Evolutionary conservation across 1,140 invertebrate genomes (phyloP).

Genomic region (Tetragnatha versicolor): DNA sequence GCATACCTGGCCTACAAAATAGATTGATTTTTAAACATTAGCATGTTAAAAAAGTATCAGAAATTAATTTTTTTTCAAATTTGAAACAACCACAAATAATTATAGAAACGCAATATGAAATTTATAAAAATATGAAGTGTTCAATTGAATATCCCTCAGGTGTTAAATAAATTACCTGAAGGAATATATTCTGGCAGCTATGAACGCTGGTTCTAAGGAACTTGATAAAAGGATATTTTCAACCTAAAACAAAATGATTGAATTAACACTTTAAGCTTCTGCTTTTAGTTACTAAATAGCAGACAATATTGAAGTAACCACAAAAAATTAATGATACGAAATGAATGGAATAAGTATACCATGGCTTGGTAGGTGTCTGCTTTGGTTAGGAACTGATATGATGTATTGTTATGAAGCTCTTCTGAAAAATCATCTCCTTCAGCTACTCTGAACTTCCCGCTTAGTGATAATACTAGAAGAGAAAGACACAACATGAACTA

Average conservation of each 20-base stretch:
- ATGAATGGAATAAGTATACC: too few relatives aligned
- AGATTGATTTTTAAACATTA: constrained; percentile 58
- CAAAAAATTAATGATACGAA: constrained; percentile 10
- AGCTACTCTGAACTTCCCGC: constrained; percentile 72
- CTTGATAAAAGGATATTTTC: constrained; percentile 67
- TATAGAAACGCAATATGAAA: too few relatives aligned
- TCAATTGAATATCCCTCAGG: too few relatives aligned
- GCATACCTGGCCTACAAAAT: constrained; percentile 62
- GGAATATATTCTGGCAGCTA: constrained; percentile 72
- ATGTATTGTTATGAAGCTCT: constrained; percentile 68
- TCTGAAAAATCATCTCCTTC: constrained; percentile 73
- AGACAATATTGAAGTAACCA: too few relatives aligned
- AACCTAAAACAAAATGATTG: constrained; percentile 63
- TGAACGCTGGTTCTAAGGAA: constrained; percentile 70
- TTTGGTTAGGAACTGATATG: constrained; percentile 69
- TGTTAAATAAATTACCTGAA: constrained; percentile 64
- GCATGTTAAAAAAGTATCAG: neutral
- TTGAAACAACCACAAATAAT: too few relatives aligned
- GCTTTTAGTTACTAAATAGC: too few relatives aligned
- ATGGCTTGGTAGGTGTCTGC: constrained; percentile 71
- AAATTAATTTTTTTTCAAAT: neutral
- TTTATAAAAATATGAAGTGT: too few relatives aligned
- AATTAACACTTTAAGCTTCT: too few relatives aligned
- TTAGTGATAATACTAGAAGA: constrained; percentile 41
- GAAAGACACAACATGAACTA: neutral